phyloP scores from a whole-genome alignment of 1,140 invertebrate species.

The Hylaeus anthracinus region DNA sequence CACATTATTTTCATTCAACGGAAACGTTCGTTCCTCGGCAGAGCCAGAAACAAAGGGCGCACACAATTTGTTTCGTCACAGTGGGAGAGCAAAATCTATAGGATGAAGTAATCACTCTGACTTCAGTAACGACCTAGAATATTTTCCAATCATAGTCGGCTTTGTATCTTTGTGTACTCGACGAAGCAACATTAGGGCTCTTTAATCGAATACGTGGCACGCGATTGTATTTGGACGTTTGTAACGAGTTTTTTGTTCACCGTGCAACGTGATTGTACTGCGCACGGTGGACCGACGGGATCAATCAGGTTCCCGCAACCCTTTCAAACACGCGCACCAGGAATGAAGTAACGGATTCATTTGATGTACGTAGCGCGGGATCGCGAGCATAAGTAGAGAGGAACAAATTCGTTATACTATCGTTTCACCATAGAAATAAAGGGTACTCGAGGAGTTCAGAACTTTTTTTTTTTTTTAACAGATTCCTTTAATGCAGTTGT shows the following conservation, averaged over 20 bases:
- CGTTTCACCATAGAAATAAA: not conserved
- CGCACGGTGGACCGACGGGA: conserved; percentile 13
- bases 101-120: not conserved
- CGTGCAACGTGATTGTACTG: conserved; percentile 17
- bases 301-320: conserved; percentile 20
- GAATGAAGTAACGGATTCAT: conserved; percentile 2
- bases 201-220: conserved; percentile 18
- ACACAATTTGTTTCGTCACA: not conserved
- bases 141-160: conserved; percentile 10
- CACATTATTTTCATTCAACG: not conserved
- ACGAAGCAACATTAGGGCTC: conserved; percentile 24
- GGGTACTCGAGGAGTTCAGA: not conserved
- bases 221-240: conserved; percentile 18
- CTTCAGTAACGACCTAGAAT: not conserved
- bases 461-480: no score
- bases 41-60: no score
- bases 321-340: conserved; percentile 14
- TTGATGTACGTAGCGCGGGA: not conserved
- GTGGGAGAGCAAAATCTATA: not conserved
- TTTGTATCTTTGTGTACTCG: conserved; percentile 8
- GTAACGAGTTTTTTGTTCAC: conserved; percentile 33
- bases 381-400: conserved; percentile 1
- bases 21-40: not conserved
- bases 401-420: not conserved
- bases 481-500: no score